These are phyloP conservation scores for Criorhina ranunculi DNA, from an alignment of 2,888 invertebrate genomes.

Conservation along the genomic window DNA sequence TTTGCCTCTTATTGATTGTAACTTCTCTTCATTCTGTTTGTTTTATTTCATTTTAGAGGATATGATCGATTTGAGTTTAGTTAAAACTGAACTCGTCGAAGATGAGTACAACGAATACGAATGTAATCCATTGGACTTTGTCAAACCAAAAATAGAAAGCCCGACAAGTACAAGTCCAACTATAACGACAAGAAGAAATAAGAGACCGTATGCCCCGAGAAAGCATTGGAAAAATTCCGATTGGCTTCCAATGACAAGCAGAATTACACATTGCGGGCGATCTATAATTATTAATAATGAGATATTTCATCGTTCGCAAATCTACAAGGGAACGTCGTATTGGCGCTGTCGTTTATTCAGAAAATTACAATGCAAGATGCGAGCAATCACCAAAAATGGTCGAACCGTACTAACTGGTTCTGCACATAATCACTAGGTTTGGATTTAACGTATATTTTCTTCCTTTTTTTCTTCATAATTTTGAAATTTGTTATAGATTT, in stretches of 20 bases:
- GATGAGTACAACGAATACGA: conserved; percentile 69
- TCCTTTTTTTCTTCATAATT: neutral
- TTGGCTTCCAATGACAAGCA: conserved; percentile 45
- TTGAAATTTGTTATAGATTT: neutral
- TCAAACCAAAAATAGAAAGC: conserved; percentile 37
- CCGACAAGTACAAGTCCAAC: neutral
- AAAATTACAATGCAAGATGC: conserved; percentile 72
- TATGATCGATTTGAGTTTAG: conserved; percentile 66
- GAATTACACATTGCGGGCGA: conserved; percentile 53
- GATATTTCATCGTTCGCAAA: conserved; percentile 69
- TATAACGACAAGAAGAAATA: conserved; percentile 20
- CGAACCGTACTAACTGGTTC: conserved; percentile 63
- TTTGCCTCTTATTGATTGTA: conserved; percentile 1
- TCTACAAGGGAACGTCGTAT: conserved; percentile 70
- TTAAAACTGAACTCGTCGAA: conserved; percentile 65
- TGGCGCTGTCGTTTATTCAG: conserved; percentile 70
- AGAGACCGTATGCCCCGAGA: conserved; percentile 52
- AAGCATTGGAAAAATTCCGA: conserved; percentile 62
- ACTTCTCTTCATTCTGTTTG: conserved; percentile 29
- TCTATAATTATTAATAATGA: conserved; percentile 72
- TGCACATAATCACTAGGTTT: conserved; percentile 65
- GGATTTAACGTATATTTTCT: conserved; percentile 1
- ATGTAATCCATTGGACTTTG: conserved; percentile 64
- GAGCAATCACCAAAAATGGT: conserved; percentile 69
- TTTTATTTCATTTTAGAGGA: conserved; percentile 62